These are phyloP conservation scores for Apamea epomidion DNA, from an alignment of 2,888 invertebrate genomes.

Conservation along the genomic window DNA sequence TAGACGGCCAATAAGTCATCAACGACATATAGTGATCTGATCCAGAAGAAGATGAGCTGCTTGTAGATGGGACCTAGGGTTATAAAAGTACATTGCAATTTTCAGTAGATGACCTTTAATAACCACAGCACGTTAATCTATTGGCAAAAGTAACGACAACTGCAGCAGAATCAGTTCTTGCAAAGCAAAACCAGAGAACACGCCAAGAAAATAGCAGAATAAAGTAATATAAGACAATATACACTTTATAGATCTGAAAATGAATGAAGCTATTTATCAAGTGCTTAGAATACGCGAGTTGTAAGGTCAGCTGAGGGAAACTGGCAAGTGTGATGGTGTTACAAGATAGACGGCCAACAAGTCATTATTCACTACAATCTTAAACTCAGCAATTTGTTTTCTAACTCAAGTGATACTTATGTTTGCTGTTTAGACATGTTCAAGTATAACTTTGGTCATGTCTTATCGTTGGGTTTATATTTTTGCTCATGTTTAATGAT, in stretches of 20 bases:
- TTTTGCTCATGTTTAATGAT: neutral
- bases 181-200: neutral
- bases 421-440: slow-evolving; percentile 27
- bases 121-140: neutral
- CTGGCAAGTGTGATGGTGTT: slow-evolving; percentile 57
- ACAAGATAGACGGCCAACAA: slow-evolving; percentile 50
- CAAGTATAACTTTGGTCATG: slow-evolving; percentile 8
- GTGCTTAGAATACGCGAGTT: slow-evolving; percentile 47
- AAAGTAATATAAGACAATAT: slow-evolving; percentile 36
- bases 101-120: neutral
- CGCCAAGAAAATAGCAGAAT: slow-evolving; percentile 20
- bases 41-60: neutral
- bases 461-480: slow-evolving; percentile 9
- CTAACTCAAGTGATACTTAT: slow-evolving; percentile 34
- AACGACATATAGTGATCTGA: too few species aligned
- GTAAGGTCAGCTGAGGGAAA: slow-evolving; percentile 58
- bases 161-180: too few species aligned
- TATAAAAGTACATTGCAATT: too few species aligned
- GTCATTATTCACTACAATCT: slow-evolving; percentile 59
- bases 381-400: slow-evolving; percentile 53
- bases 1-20: slow-evolving; percentile 48
- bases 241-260: slow-evolving; percentile 40
- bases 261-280: slow-evolving; percentile 61
- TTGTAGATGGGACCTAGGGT: too few species aligned
- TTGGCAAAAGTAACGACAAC: neutral